A percentile compares a stretch with the other conserved stretches of the same genome.
These are phyloP conservation scores for Acrocera orbiculus DNA, from an alignment of 2,888 invertebrate species.

Conservation along the genomic window DNA sequence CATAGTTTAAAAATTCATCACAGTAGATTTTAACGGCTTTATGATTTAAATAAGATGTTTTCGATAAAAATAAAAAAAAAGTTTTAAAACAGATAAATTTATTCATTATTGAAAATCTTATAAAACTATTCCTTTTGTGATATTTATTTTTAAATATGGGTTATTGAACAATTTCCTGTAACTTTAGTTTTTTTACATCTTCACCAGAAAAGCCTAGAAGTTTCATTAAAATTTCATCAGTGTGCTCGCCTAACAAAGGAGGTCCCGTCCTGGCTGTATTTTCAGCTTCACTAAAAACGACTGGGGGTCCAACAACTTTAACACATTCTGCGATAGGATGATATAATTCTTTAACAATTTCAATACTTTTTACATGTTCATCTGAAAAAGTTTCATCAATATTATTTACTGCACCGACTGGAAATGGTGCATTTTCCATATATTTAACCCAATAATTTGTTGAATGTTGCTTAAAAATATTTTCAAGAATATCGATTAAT, in stretches of 20 bases:
- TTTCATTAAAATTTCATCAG: conserved; percentile 50
- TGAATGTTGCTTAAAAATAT: conserved; percentile 42
- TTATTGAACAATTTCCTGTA: conserved; percentile 21
- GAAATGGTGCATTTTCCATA: conserved; percentile 60
- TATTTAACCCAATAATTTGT: conserved; percentile 55
- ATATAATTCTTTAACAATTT: conserved; percentile 49
- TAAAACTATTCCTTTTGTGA: too few relatives aligned
- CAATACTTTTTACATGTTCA: conserved; percentile 59
- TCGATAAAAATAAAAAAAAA: too few relatives aligned
- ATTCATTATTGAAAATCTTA: too few relatives aligned
- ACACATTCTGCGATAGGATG: conserved; percentile 54
- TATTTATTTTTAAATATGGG: neutral
- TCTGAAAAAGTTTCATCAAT: conserved; percentile 75
- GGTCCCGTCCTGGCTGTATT: conserved; percentile 58
- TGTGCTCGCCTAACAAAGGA: conserved; percentile 77
- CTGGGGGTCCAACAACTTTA: conserved; percentile 73
- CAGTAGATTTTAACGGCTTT: too few relatives aligned
- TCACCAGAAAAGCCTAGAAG: conserved; percentile 44
- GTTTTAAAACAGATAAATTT: too few relatives aligned
- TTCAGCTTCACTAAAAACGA: conserved; percentile 54
- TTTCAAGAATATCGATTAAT: conserved; percentile 43
- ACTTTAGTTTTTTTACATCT: conserved; percentile 34
- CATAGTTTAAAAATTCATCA: too few relatives aligned
- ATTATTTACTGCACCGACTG: conserved; percentile 79
- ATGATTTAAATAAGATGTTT: too few relatives aligned